These are phyloP conservation scores for Apis florea DNA, from an alignment of 1,140 invertebrate genomes.

Conservation along the genomic window DNA sequence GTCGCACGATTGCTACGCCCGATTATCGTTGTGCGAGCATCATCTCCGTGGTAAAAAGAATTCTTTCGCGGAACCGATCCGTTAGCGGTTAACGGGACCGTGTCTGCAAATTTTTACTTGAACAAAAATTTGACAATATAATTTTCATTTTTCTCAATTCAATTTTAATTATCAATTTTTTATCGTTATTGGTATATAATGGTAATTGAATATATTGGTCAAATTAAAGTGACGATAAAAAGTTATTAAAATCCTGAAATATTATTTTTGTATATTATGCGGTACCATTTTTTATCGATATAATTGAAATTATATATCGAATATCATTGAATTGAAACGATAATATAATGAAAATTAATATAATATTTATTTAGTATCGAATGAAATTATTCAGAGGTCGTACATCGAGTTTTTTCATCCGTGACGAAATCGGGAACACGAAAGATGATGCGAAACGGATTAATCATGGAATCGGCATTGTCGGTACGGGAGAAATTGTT, in stretches of 20 bases:
- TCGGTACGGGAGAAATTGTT: conserved; percentile 24
- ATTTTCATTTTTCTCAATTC: not conserved
- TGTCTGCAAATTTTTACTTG: not conserved
- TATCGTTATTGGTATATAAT: no score
- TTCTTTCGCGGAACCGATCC: conserved; percentile 30
- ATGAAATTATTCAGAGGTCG: not conserved
- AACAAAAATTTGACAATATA: not conserved
- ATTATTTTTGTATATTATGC: no score
- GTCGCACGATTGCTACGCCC: conserved; percentile 73
- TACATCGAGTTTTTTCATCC: not conserved
- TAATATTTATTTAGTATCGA: not conserved
- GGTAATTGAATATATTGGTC: no score
- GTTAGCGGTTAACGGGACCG: conserved; percentile 1
- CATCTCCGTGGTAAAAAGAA: conserved; percentile 45
- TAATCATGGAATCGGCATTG: conserved; percentile 30
- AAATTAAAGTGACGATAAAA: no score
- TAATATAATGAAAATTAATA: not conserved
- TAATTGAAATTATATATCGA: no score
- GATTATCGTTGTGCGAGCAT: conserved; percentile 58
- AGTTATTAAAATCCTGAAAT: no score
- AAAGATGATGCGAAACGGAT: not conserved
- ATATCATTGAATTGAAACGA: no score
- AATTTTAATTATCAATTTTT: no score
- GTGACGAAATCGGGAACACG: not conserved
- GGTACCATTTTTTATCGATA: no score